Percentiles rank a stretch among this genome's conserved stretches.
phyloP scores from a whole-genome alignment of 2,888 invertebrate species.

The Blastobasis lacticolella region DNA sequence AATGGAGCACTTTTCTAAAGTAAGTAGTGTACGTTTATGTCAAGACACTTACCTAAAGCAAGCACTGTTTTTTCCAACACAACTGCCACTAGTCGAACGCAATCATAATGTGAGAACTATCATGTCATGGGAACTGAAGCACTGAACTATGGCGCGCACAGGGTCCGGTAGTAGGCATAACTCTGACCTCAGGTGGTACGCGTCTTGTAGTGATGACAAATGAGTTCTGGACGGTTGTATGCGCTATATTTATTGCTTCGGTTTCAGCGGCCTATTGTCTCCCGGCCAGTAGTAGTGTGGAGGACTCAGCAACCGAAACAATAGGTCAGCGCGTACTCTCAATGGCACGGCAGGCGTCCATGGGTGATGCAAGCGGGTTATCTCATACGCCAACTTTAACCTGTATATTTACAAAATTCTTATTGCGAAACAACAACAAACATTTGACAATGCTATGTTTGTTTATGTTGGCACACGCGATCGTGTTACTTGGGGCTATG shows the following conservation, averaged over 20 bases:
- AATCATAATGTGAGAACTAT: too few species aligned
- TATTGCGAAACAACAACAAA: slow-evolving; percentile 29
- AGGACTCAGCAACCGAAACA: slow-evolving; percentile 17
- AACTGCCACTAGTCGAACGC: too few species aligned
- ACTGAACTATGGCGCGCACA: too few species aligned
- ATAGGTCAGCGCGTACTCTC: slow-evolving; percentile 18
- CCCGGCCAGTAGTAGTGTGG: slow-evolving; percentile 9
- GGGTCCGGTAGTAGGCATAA: slow-evolving; percentile 5
- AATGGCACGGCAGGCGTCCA: slow-evolving; percentile 17
- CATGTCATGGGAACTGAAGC: too few species aligned
- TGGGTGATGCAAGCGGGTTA: slow-evolving; percentile 18
- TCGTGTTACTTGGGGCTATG: background rate
- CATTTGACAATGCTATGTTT: slow-evolving; percentile 14
- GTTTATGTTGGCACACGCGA: slow-evolving; percentile 14
- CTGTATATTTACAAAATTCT: slow-evolving; percentile 35
- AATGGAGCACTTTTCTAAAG: too few species aligned
- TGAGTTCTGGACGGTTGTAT: slow-evolving; percentile 25
- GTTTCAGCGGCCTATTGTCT: slow-evolving; percentile 16
- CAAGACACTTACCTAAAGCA: too few species aligned
- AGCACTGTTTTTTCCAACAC: too few species aligned
- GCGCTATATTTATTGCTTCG: slow-evolving; percentile 26
- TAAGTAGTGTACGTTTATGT: too few species aligned
- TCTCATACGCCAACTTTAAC: slow-evolving; percentile 25
- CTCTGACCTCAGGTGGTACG: slow-evolving; percentile 22
- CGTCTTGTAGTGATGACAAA: slow-evolving; percentile 26